phyloP scores from a whole-genome alignment of 2,888 invertebrate genomes.

The Diarsia mendica region DNA sequence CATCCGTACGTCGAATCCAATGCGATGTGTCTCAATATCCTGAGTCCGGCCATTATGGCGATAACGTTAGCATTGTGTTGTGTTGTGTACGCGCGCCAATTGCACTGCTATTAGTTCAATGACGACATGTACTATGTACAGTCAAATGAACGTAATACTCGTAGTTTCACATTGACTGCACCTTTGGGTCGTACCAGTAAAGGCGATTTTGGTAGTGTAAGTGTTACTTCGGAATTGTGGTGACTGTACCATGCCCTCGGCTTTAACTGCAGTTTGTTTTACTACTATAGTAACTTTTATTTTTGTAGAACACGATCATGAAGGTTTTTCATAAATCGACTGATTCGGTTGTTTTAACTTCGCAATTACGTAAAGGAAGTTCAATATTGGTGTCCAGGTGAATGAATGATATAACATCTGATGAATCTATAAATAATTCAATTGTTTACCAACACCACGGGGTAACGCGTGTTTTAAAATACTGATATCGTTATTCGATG shows the following conservation, averaged over 20 bases:
- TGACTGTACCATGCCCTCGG: conserved; percentile 2
- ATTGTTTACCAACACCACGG: not conserved
- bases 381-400: too few species aligned
- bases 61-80: conserved; percentile 27
- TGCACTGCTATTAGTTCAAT: conserved; percentile 29
- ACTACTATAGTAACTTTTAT: not conserved
- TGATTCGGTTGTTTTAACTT: not conserved
- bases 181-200: not conserved
- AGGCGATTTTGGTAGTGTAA: not conserved
- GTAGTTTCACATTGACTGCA: not conserved
- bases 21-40: conserved; percentile 48
- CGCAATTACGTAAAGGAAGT: too few species aligned
- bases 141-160: not conserved
- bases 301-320: not conserved
- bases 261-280: conserved; percentile 15
- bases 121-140: conserved; percentile 13
- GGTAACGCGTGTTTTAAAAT: not conserved
- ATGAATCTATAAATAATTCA: conserved; percentile 6
- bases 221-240: not conserved
- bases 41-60: conserved; percentile 2
- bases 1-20: conserved; percentile 38
- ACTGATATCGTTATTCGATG: not conserved
- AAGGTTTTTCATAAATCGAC: not conserved
- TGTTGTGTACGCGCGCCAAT: conserved; percentile 4
- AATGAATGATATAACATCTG: not conserved